Conservation (phyloP, 2,113 vertebrate genomes). For the Thalassarche chlororhynchos region DNA sequence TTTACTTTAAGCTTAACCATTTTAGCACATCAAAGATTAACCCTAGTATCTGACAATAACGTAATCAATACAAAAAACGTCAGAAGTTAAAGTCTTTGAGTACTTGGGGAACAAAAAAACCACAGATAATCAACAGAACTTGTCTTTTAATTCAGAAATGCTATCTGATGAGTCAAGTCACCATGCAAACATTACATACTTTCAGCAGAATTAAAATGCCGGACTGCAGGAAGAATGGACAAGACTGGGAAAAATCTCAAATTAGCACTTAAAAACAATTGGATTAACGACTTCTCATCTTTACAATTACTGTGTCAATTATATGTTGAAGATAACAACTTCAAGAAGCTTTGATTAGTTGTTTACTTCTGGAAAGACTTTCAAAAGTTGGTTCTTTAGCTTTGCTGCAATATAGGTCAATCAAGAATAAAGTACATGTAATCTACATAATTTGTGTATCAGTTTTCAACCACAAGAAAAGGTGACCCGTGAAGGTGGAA, state of each 20-base stretch:
- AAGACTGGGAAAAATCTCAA: not conserved
- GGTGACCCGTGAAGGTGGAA: not conserved
- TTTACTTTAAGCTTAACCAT: not conserved
- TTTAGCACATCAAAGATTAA: not conserved
- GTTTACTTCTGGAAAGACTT: not conserved
- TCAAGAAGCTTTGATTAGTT: not conserved
- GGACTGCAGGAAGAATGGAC: not conserved
- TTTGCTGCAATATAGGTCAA: not conserved
- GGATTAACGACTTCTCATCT: not conserved
- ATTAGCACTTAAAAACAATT: not conserved
- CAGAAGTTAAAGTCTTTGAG: not conserved
- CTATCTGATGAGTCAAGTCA: not conserved
- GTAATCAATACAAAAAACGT: not conserved
- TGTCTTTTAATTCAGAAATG: not conserved
- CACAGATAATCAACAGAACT: not conserved
- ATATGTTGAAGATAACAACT: not conserved
- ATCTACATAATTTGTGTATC: not conserved
- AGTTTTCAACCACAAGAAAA: not conserved
- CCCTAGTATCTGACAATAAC: not conserved
- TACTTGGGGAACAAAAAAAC: not conserved
- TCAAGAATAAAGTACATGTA: not conserved
- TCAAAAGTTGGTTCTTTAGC: not conserved
- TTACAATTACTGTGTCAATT: not conserved
- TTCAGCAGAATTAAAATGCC: not conserved
- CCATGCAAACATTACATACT: not conserved